phyloP scores from a whole-genome alignment of 1,140 invertebrate genomes.

The Meloidogyne exigua region DNA sequence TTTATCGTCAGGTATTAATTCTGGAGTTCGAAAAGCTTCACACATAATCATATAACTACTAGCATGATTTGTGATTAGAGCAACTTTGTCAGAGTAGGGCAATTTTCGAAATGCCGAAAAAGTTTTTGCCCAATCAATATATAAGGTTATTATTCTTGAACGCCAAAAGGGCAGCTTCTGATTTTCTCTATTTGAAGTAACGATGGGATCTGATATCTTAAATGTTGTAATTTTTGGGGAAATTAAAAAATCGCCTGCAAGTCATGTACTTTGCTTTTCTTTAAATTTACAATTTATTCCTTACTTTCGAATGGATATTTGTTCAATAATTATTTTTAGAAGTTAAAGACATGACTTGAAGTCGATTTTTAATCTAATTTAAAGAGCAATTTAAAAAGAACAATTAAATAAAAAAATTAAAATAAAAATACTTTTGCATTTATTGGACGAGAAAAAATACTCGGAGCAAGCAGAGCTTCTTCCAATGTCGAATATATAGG shows the following conservation, averaged over 20 bases:
- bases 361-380: no score
- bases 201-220: slow-evolving; percentile 59
- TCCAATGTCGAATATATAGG: slow-evolving; percentile 54
- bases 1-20: slow-evolving; percentile 51
- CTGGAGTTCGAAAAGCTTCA: slow-evolving; percentile 62
- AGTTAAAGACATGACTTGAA: no score
- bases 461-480: slow-evolving; percentile 53
- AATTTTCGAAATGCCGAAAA: slow-evolving; percentile 58
- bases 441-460: slow-evolving; percentile 54
- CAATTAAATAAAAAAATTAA: no score
- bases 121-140: slow-evolving; percentile 63
- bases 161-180: slow-evolving; percentile 63
- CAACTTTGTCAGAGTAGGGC: slow-evolving; percentile 60
- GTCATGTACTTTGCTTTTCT: no score
- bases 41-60: slow-evolving; percentile 64
- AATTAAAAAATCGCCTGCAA: no score
- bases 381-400: no score
- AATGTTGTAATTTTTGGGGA: slow-evolving; percentile 29
- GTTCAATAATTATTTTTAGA: no score
- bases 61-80: slow-evolving; percentile 62
- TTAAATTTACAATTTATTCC: no score
- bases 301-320: no score
- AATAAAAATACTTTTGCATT: neutral
- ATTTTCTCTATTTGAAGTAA: slow-evolving; percentile 45
- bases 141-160: slow-evolving; percentile 57